Conservation (phyloP, 2,888 invertebrate species). For the Nomada lathburiana region DNA sequence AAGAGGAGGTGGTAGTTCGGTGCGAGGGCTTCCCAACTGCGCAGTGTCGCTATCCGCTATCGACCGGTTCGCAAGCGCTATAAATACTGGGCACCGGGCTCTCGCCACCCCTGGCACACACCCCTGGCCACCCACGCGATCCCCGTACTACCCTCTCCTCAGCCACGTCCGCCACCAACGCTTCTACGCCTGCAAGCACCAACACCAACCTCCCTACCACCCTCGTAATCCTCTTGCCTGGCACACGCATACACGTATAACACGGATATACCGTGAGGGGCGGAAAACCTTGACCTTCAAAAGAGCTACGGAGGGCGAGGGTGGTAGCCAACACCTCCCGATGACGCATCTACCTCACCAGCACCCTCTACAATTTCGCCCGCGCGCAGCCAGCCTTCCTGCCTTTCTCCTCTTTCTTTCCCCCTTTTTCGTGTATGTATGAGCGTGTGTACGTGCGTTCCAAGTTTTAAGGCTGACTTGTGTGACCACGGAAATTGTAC, state of each 20-base stretch:
- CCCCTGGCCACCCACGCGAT: constrained; percentile 67
- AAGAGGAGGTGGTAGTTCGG: constrained; percentile 55
- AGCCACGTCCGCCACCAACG: constrained; percentile 33
- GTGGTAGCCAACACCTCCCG: constrained; percentile 60
- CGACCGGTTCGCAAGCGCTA: constrained; percentile 81
- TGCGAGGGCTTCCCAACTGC: constrained; percentile 77
- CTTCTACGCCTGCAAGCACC: constrained; percentile 41
- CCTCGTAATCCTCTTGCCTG: constrained; percentile 46
- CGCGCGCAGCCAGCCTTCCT: constrained; percentile 10
- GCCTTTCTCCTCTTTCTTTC: constrained; percentile 26
- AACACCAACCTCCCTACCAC: neutral
- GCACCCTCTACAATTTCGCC: neutral
- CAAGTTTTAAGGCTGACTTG: constrained; percentile 33
- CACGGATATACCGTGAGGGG: constrained; percentile 50
- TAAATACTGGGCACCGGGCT: constrained; percentile 82
- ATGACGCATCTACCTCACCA: constrained; percentile 56
- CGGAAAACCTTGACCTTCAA: constrained; percentile 83
- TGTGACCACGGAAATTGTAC: neutral
- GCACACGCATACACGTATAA: neutral
- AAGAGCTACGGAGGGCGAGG: constrained; percentile 73
- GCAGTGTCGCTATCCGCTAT: constrained; percentile 82
- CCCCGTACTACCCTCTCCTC: constrained; percentile 27
- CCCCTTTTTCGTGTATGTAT: neutral
- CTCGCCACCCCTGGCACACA: constrained; percentile 73
- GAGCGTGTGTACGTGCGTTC: neutral